Conservation (phyloP, 2,888 invertebrate genomes). For the Mythimna albipuncta region DNA sequence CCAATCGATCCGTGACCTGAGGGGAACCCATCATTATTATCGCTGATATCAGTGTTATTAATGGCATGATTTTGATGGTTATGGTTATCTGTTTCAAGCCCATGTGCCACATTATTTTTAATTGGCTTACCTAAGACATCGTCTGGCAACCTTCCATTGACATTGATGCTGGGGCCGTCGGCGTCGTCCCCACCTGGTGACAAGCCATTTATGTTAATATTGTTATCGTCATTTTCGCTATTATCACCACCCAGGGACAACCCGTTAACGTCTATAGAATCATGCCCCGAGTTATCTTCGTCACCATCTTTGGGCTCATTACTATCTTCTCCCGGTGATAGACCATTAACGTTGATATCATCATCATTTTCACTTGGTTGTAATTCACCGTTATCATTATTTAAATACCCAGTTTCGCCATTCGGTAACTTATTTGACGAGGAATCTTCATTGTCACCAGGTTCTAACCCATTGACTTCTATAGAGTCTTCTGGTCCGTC, state of each 20-base stretch:
- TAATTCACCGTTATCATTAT: not conserved
- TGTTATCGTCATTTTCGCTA: slow-evolving; percentile 8
- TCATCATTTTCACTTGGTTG: not conserved
- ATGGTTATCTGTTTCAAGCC: slow-evolving; percentile 5
- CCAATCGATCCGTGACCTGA: slow-evolving; percentile 27
- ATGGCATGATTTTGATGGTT: slow-evolving; percentile 2
- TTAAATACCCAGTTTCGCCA: slow-evolving; percentile 18
- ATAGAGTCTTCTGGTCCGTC: not conserved
- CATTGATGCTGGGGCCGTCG: slow-evolving; percentile 6
- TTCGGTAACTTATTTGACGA: not conserved
- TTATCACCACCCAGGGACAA: slow-evolving; percentile 33
- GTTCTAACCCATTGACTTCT: slow-evolving; percentile 22
- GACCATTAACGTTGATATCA: slow-evolving; percentile 4
- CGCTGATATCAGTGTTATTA: slow-evolving; percentile 8
- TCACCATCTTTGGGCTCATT: not conserved
- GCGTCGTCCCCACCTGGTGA: slow-evolving; percentile 41
- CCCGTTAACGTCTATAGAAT: slow-evolving; percentile 17
- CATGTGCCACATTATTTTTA: slow-evolving; percentile 11
- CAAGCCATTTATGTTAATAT: slow-evolving; percentile 39
- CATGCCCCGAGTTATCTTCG: not conserved
- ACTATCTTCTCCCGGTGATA: slow-evolving; percentile 15
- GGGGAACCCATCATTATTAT: slow-evolving; percentile 28
- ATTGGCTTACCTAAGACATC: slow-evolving; percentile 44
- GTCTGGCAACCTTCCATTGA: slow-evolving; percentile 20
- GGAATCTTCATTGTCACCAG: not conserved